Conservation (phyloP, 2,888 invertebrate genomes). For the Ormia ochracea region DNA sequence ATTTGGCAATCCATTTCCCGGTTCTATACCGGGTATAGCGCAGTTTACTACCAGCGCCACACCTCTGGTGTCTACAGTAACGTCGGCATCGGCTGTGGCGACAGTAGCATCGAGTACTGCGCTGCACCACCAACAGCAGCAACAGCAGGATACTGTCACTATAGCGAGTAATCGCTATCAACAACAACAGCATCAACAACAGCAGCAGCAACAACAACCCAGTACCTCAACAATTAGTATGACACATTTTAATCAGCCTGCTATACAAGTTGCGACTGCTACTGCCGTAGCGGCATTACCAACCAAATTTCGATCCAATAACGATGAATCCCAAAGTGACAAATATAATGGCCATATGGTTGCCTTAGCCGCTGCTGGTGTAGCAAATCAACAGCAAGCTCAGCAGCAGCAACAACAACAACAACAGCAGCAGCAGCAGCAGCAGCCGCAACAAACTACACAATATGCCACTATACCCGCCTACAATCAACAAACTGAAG, state of each 20-base stretch:
- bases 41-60: slow-evolving; percentile 82
- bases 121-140: slow-evolving; percentile 69
- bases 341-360: slow-evolving; percentile 78
- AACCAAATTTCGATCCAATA: slow-evolving; percentile 80
- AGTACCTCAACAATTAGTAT: slow-evolving; percentile 71
- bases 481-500: slow-evolving; percentile 69
- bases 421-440: slow-evolving; percentile 66
- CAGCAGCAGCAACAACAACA: slow-evolving; percentile 68
- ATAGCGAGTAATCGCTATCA: slow-evolving; percentile 74
- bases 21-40: slow-evolving; percentile 88
- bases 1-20: slow-evolving; percentile 87
- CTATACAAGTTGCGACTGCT: slow-evolving; percentile 68
- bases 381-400: slow-evolving; percentile 42
- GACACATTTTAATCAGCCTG: slow-evolving; percentile 80
- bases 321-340: slow-evolving; percentile 76
- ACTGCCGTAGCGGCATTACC: slow-evolving; percentile 77
- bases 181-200: slow-evolving; percentile 67
- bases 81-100: slow-evolving; percentile 80
- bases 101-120: slow-evolving; percentile 73
- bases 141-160: slow-evolving; percentile 66
- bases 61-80: slow-evolving; percentile 80
- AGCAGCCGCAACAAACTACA: slow-evolving; percentile 69
- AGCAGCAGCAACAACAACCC: slow-evolving; percentile 67
- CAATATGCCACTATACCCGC: slow-evolving; percentile 70
- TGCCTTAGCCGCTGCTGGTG: slow-evolving; percentile 64